Conservation (phyloP, 1,140 invertebrate genomes). For the Bombus breviceps region DNA sequence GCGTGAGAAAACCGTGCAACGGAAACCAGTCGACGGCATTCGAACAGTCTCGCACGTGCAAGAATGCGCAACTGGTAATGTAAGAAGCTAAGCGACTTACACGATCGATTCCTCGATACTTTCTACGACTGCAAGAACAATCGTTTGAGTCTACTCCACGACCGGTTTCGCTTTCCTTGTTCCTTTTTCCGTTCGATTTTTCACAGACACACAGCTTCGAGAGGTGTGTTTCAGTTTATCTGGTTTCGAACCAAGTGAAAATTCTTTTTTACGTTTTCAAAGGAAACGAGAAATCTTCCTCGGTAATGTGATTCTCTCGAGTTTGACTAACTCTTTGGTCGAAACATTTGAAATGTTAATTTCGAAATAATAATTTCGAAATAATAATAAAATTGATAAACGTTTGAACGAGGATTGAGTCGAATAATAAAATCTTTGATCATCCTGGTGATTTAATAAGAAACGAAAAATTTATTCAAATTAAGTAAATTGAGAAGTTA, state of each 20-base stretch:
- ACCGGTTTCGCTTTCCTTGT: constrained; percentile 16
- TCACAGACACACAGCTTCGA: neutral
- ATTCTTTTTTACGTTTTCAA: neutral
- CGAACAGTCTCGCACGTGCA: constrained; percentile 27
- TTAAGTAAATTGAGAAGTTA: no score
- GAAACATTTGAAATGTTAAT: no score
- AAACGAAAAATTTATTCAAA: no score
- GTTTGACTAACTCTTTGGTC: no score
- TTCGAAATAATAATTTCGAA: neutral
- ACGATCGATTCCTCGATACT: constrained; percentile 28
- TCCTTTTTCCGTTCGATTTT: neutral
- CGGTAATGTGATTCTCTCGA: no score
- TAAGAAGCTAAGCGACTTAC: constrained; percentile 24
- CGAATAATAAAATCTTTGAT: no score
- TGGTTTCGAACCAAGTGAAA: neutral
- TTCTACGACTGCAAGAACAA: constrained; percentile 34
- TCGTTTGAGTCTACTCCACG: neutral
- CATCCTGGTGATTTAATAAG: no score
- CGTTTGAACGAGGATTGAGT: no score
- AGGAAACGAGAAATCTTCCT: no score
- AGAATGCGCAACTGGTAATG: constrained; percentile 27
- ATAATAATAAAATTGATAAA: neutral
- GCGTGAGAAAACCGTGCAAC: constrained; percentile 26
- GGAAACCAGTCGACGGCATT: constrained; percentile 31
- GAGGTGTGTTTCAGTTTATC: neutral